Evolutionary conservation across 2,888 invertebrate genomes (phyloP), one percentile per base, ranked within the genome.

Genomic region (Sussaba pulchella): DNA sequence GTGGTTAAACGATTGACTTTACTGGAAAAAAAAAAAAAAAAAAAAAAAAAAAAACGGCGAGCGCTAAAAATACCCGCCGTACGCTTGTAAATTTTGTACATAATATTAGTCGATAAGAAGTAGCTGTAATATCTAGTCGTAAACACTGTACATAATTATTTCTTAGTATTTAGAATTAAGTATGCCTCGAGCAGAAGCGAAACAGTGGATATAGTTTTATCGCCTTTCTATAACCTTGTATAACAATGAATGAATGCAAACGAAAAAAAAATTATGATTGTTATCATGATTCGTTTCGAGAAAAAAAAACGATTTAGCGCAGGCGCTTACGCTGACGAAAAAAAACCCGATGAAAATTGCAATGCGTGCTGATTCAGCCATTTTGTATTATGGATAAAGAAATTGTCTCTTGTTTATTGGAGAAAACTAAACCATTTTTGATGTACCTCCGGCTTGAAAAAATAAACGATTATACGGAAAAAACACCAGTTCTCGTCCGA

Each of bases 401-500:
- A 17, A 1, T 12, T n/a, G 14, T 36, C 57, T 59, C 36, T 59
- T 59, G 19, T 59, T 59, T 59, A 39, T 59, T 59, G 57, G 10
- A 59, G 57, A 54, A 6, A 0, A 9, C 1, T 17, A 5, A 17
- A 8, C 1, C 9, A 4, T n/a, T n/a, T n/a, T n/a, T n/a, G n/a
- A 59, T 59, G 57, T 39, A 5, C n/a, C 14, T 36, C 9, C 17
- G 31, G 9, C 14, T 1, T n/a, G n/a, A 36, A 26, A 31, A 59
- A 59, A 36, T 17, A 59, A 59, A 14, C 8, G 2, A 6, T n/a
- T 8, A 14, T 5, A 47, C 8, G 14, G 14, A 47, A 47, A 47
- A 47, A 47, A 43, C 61, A 66, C 57, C 57, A 74, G 66, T 74
- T 74, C 74, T 74, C 63, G 77, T 77, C 39, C 64, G 77, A 74